Percentiles rank a stretch among this genome's conserved stretches.
These are phyloP conservation scores for Pteropus rufus DNA, from an alignment of 2,797 vertebrate genomes.

Conservation along the genomic window DNA sequence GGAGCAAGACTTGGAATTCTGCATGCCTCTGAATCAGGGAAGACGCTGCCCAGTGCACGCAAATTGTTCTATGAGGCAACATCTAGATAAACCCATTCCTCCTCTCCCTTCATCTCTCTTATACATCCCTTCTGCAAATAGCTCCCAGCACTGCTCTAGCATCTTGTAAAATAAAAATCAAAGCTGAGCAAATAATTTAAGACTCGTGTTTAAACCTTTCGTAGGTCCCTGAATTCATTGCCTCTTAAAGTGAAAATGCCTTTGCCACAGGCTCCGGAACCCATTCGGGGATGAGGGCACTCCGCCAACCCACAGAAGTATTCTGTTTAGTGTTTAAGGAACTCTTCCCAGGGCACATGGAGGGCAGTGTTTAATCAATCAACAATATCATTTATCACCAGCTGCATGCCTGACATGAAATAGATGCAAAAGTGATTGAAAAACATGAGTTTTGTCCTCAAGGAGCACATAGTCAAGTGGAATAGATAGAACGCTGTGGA, in stretches of 20 bases:
- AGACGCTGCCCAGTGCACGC: not conserved
- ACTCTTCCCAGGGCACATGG: not conserved
- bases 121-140: slow-evolving; percentile 64
- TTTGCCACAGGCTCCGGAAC: slow-evolving; percentile 44
- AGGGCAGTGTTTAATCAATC: slow-evolving; percentile 15
- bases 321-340: not conserved
- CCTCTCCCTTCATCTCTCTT: slow-evolving; percentile 59
- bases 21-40: not conserved
- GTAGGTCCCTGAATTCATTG: slow-evolving; percentile 68
- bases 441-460: slow-evolving; percentile 6
- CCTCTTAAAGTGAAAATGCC: slow-evolving; percentile 67
- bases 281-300: not conserved
- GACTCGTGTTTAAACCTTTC: slow-evolving; percentile 64
- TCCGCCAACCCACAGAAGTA: not conserved
- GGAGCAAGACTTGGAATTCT: not conserved
- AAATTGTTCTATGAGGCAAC: slow-evolving; percentile 48
- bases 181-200: slow-evolving; percentile 74
- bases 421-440: not conserved
- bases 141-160: slow-evolving; percentile 61
- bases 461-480: not conserved
- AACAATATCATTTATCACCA: slow-evolving; percentile 2
- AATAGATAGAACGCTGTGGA: not conserved
- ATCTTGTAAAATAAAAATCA: slow-evolving; percentile 75
- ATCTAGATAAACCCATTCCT: slow-evolving; percentile 66
- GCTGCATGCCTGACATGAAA: not conserved